Evolutionary conservation across 2,888 invertebrate species (phyloP), one percentile per base, ranked within the genome.

Genomic region (Cheiracanthium punctorium): DNA sequence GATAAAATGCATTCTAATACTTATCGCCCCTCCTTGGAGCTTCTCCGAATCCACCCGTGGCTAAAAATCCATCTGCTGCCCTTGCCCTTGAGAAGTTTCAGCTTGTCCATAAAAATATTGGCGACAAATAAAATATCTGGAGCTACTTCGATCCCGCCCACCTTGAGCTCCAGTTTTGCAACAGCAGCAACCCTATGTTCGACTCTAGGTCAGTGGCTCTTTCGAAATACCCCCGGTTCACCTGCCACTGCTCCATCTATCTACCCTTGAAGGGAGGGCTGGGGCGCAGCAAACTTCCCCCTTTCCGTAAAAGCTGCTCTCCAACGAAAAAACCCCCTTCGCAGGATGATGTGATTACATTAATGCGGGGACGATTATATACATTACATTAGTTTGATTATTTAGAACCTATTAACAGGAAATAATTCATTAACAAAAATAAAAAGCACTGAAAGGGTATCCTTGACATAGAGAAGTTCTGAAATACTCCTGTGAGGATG

Each of bases 171-270:
- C 12, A 8, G 5, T 48, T 48, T 17, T 17, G 48, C 17, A 17
- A 2, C 17, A 14, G 17, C 48, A 48, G 17, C 48, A 48, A 48
- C 48, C 48, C 48, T 48, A 48, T 2, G 17, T n/a, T 17, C 2
- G 48, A 17, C 58, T 58, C 20, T 69, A 69, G 81, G 81, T 80
- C 80, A 80, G 48, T 80, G 80, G 73, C 80, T 37, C 37, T 80
- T 73, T 20, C 32, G 52, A 67, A 37, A 7, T 37, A 37, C 69
- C 24, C 29, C n/a, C 10, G 33, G 65, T 58, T 65, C 52, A 64
- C 74, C 74, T 37, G 52, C 58, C 58, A 7, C n/a, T n/a, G n/a
- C n/a, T n/a, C n/a, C n/a, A n/a, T n/a, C n/a, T n/a, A 37, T 37
- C 17, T 58, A 24, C 24, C 20, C 24, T 58, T 24, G 24, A 2